Percentiles rank a stretch among this genome's conserved stretches.
Evolutionary conservation across 2,113 vertebrate species (phyloP).

Genomic region (Chascanopsetta lugubris): DNA sequence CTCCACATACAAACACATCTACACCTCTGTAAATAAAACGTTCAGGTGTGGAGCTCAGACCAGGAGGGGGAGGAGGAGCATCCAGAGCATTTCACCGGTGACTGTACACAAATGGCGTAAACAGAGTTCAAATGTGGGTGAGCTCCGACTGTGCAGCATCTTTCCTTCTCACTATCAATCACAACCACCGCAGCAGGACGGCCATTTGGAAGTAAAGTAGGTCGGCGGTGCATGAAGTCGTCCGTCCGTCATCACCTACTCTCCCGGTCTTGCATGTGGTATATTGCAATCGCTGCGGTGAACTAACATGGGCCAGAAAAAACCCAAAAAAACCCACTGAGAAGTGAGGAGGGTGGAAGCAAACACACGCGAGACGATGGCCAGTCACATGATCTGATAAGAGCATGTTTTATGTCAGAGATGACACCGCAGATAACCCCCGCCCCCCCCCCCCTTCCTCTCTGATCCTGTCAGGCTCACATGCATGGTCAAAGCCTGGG

Average conservation of each 20-base stretch:
- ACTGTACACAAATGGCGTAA: constrained; percentile 24
- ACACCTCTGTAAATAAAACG: constrained; percentile 61
- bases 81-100: not conserved
- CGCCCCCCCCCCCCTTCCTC: too few relatives aligned
- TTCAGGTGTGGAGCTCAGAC: constrained; percentile 50
- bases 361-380: too few relatives aligned
- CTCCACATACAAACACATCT: constrained; percentile 19
- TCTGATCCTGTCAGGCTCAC: not conserved
- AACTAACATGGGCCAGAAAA: constrained; percentile 1
- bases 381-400: too few relatives aligned
- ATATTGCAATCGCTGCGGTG: not conserved
- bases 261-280: too few relatives aligned
- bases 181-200: not conserved
- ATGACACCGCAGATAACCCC: not conserved
- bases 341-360: too few relatives aligned
- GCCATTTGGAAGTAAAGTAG: constrained; percentile 5
- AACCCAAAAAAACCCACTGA: not conserved
- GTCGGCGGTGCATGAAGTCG: not conserved
- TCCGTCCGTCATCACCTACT: constrained; percentile 6
- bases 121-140: not conserved
- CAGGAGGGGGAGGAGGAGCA: constrained; percentile 12
- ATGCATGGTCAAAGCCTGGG: too few relatives aligned
- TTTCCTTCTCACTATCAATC: not conserved
- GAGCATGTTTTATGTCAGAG: not conserved
- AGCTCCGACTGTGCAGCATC: not conserved